Evolutionary conservation across 2,888 invertebrate species (phyloP).

Genomic region (Rhopalosiphum nymphaeae): DNA sequence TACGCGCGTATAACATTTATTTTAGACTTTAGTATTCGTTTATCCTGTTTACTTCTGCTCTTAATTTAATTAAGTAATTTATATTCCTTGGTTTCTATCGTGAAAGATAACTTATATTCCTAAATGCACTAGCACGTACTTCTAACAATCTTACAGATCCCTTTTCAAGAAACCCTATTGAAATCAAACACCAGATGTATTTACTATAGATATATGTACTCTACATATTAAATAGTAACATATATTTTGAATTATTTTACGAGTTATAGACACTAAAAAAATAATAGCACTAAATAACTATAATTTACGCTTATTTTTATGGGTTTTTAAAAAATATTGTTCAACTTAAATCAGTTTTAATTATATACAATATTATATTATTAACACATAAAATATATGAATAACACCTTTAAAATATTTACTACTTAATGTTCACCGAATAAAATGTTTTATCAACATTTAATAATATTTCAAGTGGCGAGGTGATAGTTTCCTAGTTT

Average conservation of each 20-base stretch:
- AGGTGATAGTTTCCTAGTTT: background rate
- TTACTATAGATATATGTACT: background rate
- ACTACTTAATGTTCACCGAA: background rate
- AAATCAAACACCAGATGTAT: slow-evolving; percentile 29
- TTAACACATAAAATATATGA: background rate
- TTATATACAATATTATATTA: background rate
- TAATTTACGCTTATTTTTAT: background rate
- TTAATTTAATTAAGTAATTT: slow-evolving; percentile 59
- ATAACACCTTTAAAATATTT: background rate
- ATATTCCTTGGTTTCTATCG: slow-evolving; percentile 58
- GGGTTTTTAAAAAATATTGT: slow-evolving; percentile 7
- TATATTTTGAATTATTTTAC: slow-evolving; percentile 26
- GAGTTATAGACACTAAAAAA: background rate
- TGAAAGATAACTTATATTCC: slow-evolving; percentile 31
- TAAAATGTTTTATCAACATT: background rate
- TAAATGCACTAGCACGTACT: slow-evolving; percentile 59
- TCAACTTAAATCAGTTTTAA: background rate
- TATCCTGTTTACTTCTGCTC: slow-evolving; percentile 1
- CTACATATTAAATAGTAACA: background rate
- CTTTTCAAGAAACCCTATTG: slow-evolving; percentile 44
- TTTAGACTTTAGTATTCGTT: background rate
- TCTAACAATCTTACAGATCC: slow-evolving; percentile 11
- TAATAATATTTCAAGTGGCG: background rate
- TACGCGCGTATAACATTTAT: background rate
- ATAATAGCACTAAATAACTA: slow-evolving; percentile 1